A percentile compares a stretch with the other conserved stretches of the same genome.
Evolutionary conservation across 2,113 vertebrate species (phyloP).

Genomic region (Burhinus bistriatus): DNA sequence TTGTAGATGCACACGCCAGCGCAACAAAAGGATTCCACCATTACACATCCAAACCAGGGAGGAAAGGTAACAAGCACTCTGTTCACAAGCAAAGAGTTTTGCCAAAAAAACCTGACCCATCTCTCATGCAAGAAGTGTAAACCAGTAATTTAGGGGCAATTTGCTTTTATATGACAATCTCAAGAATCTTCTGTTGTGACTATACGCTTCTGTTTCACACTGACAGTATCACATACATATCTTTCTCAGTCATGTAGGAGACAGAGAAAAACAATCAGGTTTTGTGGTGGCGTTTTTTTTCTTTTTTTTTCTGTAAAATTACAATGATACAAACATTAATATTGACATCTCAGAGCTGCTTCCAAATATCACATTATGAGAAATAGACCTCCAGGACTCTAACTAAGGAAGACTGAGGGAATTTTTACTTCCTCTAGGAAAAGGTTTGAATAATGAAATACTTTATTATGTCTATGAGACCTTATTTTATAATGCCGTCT

Average conservation of each 20-base stretch:
- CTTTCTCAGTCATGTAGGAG: background rate
- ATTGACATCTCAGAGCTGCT: slow-evolving; percentile 1
- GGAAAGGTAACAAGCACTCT: background rate
- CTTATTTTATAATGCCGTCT: background rate
- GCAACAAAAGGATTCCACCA: background rate
- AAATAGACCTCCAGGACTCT: background rate
- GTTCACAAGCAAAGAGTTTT: background rate
- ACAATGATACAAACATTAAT: background rate
- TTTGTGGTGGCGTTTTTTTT: background rate
- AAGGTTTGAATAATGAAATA: background rate
- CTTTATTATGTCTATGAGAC: slow-evolving; percentile 2
- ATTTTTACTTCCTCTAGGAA: slow-evolving; percentile 9
- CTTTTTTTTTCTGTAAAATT: background rate
- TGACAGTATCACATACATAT: slow-evolving; percentile 1
- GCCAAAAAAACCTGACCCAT: background rate
- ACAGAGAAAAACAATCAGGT: background rate
- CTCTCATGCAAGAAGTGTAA: background rate
- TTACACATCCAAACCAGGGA: background rate
- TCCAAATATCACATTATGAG: slow-evolving; percentile 23
- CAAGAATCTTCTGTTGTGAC: slow-evolving; percentile 1
- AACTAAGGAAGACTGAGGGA: background rate
- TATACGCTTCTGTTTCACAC: background rate
- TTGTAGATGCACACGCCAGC: background rate
- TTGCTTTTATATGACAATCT: slow-evolving; percentile 33
- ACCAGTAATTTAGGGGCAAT: slow-evolving; percentile 1